Evolutionary conservation across 1,140 invertebrate genomes (phyloP).

Genomic region (Halictus rubicundus): DNA sequence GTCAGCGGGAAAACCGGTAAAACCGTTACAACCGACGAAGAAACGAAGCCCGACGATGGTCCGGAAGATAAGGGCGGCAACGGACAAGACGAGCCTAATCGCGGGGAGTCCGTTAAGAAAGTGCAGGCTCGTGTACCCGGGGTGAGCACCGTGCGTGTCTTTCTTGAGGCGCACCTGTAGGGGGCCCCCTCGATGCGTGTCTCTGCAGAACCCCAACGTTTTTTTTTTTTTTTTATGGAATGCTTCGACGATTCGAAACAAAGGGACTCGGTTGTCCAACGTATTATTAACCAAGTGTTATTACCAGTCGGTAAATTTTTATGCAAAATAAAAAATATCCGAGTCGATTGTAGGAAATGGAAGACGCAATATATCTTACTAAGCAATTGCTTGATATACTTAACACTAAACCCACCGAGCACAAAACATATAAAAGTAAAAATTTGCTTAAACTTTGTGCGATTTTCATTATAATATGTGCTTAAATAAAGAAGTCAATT

Average conservation of each 20-base stretch:
- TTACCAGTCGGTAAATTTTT: too few relatives aligned
- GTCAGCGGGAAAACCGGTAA: slow-evolving; percentile 18
- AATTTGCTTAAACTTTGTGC: too few relatives aligned
- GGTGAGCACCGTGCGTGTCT: slow-evolving; percentile 28
- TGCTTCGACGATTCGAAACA: not conserved
- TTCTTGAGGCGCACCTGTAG: slow-evolving; percentile 65
- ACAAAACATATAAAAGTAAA: too few relatives aligned
- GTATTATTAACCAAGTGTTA: too few relatives aligned
- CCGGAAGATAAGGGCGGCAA: slow-evolving; percentile 44
- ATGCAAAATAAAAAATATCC: too few relatives aligned
- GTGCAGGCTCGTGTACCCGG: slow-evolving; percentile 29
- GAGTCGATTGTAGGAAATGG: too few relatives aligned
- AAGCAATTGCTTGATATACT: too few relatives aligned
- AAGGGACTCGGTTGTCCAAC: not conserved
- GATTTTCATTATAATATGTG: too few relatives aligned
- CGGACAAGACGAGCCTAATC: slow-evolving; percentile 32
- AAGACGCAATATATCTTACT: too few relatives aligned
- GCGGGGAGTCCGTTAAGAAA: slow-evolving; percentile 63
- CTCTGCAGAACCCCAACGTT: slow-evolving; percentile 21
- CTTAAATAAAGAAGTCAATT: too few relatives aligned
- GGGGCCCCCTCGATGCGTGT: slow-evolving; percentile 57
- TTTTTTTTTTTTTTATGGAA: too few relatives aligned
- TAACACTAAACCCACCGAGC: too few relatives aligned
- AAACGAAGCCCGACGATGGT: slow-evolving; percentile 31
- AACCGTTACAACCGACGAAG: slow-evolving; percentile 24